phyloP scores from a whole-genome alignment of 2,888 invertebrate genomes.

The Andricus quercusramuli region DNA sequence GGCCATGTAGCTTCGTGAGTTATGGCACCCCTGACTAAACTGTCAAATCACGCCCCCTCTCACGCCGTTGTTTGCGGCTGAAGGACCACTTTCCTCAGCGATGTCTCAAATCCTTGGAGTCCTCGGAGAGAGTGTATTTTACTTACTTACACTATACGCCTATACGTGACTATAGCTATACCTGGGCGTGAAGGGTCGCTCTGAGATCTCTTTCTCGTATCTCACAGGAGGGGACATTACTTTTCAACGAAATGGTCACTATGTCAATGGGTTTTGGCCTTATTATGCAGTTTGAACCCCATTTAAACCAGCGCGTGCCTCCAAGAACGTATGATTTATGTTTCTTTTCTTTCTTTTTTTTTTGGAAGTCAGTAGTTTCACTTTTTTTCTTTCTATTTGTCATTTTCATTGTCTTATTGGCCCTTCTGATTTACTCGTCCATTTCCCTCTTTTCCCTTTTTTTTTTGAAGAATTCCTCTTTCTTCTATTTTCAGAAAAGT shows the following conservation, averaged over 20 bases:
- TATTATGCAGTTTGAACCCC: constrained; percentile 67
- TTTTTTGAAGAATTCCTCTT: background rate
- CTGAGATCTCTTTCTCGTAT: constrained; percentile 25
- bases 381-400: constrained; percentile 20
- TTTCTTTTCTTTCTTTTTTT: constrained; percentile 41
- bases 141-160: no score
- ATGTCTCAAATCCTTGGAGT: constrained; percentile 31
- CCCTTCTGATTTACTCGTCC: background rate
- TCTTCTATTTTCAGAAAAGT: no score
- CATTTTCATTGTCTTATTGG: background rate
- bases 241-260: constrained; percentile 54
- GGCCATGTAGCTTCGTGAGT: constrained; percentile 57
- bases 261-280: constrained; percentile 70
- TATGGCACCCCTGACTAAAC: constrained; percentile 64
- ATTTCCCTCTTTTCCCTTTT: no score
- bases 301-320: constrained; percentile 49
- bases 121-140: constrained; percentile 2
- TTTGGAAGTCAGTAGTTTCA: constrained; percentile 28
- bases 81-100: constrained; percentile 23
- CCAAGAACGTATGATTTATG: constrained; percentile 48
- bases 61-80: constrained; percentile 43
- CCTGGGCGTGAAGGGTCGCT: constrained; percentile 36
- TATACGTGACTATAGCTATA: constrained; percentile 9
- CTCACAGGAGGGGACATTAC: constrained; percentile 41
- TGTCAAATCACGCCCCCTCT: constrained; percentile 69